A percentile compares a stretch with the other conserved stretches of the same genome.
These are phyloP conservation scores for Ectropis crepuscularia DNA, from an alignment of 2,888 invertebrate species.

Conservation along the genomic window DNA sequence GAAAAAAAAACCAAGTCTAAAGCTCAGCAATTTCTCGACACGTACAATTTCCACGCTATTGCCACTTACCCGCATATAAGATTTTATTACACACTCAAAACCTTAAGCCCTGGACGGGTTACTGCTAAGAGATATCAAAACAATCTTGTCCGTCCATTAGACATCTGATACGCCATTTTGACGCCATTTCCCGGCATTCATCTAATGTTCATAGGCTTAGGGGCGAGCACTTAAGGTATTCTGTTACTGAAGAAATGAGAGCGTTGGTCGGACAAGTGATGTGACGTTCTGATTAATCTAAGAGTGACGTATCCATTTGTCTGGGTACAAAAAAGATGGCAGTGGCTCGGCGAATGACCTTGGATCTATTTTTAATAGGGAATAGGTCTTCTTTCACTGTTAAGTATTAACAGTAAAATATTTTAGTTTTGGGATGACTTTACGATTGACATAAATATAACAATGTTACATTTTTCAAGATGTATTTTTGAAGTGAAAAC, in stretches of 20 bases:
- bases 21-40: no score
- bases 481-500: no score
- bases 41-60: conserved; percentile 3
- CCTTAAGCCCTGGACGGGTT: conserved; percentile 24
- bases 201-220: conserved; percentile 43
- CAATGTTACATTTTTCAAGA: no score
- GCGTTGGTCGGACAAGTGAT: not conserved
- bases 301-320: conserved; percentile 37
- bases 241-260: conserved; percentile 48
- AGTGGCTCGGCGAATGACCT: conserved; percentile 22
- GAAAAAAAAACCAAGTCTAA: no score
- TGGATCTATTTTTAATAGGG: conserved; percentile 3
- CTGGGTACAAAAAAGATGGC: conserved; percentile 29
- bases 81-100: conserved; percentile 26
- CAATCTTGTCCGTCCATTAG: conserved; percentile 57
- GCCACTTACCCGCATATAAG: conserved; percentile 22
- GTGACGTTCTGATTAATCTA: conserved; percentile 34
- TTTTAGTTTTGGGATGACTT: no score
- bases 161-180: conserved; percentile 54
- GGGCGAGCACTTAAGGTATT: conserved; percentile 65
- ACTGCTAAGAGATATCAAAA: conserved; percentile 38
- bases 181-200: conserved; percentile 48
- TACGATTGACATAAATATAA: no score
- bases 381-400: no score
- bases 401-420: no score